Percentiles rank a stretch among this genome's conserved stretches.
phyloP scores from a whole-genome alignment of 2,113 vertebrate genomes.

The Zosterops japonicus region DNA sequence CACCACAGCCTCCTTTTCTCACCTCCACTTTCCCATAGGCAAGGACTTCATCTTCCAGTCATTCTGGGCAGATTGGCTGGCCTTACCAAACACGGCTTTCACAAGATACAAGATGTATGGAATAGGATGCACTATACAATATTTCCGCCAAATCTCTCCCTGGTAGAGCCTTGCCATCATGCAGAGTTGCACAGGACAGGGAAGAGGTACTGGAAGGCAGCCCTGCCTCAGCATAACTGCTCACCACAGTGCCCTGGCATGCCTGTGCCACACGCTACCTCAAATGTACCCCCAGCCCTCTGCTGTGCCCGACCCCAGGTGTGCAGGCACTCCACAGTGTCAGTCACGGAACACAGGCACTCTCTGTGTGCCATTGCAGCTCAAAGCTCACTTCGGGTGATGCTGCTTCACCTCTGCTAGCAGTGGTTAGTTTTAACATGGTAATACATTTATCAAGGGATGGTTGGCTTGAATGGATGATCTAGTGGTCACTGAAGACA shows the following conservation, averaged over 20 bases:
- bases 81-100: background rate
- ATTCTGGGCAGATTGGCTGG: background rate
- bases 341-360: accelerated
- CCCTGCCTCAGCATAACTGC: background rate
- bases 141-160: background rate
- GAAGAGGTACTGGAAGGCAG: background rate
- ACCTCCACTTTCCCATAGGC: accelerated
- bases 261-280: background rate
- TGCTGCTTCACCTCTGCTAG: background rate
- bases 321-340: accelerated
- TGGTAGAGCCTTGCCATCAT: background rate
- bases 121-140: background rate
- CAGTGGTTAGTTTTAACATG: background rate
- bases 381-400: background rate
- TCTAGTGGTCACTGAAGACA: background rate
- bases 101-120: background rate
- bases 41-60: background rate
- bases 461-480: background rate
- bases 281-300: background rate
- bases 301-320: accelerated
- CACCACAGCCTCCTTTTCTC: background rate
- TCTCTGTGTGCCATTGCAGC: accelerated
- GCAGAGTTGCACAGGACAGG: accelerated
- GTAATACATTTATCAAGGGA: background rate
- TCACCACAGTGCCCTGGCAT: background rate